A percentile compares a stretch with the other conserved stretches of the same genome.
These are phyloP conservation scores for Atrichornis clamosus DNA, from an alignment of 2,113 vertebrate genomes.

Conservation along the genomic window DNA sequence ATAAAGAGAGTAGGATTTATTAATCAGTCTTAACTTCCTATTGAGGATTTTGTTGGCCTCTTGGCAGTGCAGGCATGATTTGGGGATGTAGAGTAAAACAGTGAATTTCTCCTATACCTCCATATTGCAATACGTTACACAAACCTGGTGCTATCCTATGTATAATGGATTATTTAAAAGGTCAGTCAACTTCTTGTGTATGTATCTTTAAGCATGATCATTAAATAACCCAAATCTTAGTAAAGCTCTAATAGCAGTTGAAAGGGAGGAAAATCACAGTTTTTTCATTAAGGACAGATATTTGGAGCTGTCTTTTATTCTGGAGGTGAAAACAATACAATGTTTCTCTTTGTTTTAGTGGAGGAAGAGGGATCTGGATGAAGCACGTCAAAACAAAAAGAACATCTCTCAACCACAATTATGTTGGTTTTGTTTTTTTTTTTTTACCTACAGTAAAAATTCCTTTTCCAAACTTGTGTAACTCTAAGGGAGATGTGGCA, in stretches of 20 bases:
- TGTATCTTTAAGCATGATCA: background rate
- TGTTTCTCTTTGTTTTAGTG: background rate
- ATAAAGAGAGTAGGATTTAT: background rate
- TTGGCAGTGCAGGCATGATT: background rate
- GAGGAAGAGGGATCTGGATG: background rate
- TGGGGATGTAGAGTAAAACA: background rate
- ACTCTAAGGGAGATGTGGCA: background rate
- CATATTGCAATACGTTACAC: background rate
- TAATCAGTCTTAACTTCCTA: background rate
- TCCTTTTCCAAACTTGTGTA: background rate
- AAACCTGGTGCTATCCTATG: background rate
- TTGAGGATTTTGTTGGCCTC: background rate
- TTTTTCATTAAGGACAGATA: background rate
- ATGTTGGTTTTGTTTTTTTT: too few relatives aligned
- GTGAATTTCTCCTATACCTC: background rate
- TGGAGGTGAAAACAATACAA: background rate
- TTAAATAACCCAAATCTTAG: background rate
- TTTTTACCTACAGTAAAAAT: background rate
- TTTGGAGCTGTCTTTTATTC: background rate
- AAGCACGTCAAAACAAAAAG: background rate
- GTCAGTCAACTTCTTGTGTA: background rate
- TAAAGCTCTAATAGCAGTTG: background rate
- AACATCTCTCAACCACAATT: background rate
- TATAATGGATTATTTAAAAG: background rate
- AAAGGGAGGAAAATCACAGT: background rate